Conservation (phyloP, 2,888 invertebrate species). For the Argyresthia goedartella region DNA sequence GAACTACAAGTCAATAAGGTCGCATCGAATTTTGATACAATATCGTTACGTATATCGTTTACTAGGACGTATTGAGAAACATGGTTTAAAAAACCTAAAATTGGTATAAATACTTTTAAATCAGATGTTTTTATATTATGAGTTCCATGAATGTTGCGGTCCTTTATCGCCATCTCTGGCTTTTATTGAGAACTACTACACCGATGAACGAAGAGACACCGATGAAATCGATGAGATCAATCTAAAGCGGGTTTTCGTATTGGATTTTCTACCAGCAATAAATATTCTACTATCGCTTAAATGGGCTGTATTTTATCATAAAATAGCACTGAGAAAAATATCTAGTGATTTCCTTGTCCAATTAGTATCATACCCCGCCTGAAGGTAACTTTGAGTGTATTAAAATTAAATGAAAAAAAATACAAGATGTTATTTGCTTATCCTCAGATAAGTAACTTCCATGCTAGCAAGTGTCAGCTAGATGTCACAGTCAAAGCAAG, state of each 20-base stretch:
- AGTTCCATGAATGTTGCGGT: no score
- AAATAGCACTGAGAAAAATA: no score
- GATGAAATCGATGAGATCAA: background rate
- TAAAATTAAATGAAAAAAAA: conserved; percentile 25
- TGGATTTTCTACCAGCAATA: no score
- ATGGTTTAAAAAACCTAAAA: conserved; percentile 10
- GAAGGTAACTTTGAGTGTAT: conserved; percentile 63
- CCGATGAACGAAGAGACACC: background rate
- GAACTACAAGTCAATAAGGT: background rate
- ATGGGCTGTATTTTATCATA: background rate
- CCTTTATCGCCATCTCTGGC: background rate
- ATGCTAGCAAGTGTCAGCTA: no score
- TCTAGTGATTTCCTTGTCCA: conserved; percentile 8
- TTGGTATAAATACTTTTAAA: no score
- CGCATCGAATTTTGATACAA: conserved; percentile 1
- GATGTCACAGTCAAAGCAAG: no score
- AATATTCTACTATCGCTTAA: background rate
- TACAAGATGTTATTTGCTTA: no score
- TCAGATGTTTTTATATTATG: no score
- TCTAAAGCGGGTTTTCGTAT: background rate
- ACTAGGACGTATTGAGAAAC: conserved; percentile 68
- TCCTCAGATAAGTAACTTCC: no score
- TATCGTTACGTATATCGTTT: conserved; percentile 55
- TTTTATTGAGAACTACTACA: background rate
- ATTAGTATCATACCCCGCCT: conserved; percentile 35